A percentile compares a stretch with the other conserved stretches of the same genome.
Evolutionary conservation across 2,113 vertebrate species (phyloP).

Genomic region (Harpagus bidentatus): DNA sequence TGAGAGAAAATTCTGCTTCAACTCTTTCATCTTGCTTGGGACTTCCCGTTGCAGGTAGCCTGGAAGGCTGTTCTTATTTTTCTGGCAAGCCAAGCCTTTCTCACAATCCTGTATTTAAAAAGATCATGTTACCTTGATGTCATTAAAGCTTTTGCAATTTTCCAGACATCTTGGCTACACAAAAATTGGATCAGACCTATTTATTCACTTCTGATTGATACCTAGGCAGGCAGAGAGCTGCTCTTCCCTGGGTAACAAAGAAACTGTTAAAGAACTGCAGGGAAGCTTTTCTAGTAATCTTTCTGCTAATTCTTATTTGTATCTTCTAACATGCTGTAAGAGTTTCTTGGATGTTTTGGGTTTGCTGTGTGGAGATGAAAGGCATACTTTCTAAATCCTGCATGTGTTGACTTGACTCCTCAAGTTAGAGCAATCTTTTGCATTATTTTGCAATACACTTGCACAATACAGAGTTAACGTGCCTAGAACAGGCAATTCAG

Average conservation of each 20-base stretch:
- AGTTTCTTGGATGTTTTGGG: not conserved
- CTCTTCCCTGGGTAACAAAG: not conserved
- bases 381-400: not conserved
- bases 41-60: not conserved
- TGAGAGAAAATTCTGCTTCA: not conserved
- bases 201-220: not conserved
- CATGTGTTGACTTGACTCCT: not conserved
- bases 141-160: not conserved
- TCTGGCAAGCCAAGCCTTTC: not conserved
- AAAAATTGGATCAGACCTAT: not conserved
- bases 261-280: not conserved
- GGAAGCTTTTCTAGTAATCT: not conserved
- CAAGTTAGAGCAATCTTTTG: not conserved
- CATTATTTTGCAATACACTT: conserved; percentile 4
- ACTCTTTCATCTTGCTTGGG: not conserved
- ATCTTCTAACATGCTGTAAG: not conserved
- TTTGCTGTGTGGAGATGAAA: not conserved
- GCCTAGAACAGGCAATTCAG: not conserved
- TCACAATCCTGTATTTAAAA: not conserved
- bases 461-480: not conserved
- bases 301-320: not conserved
- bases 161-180: not conserved
- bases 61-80: not conserved
- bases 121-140: not conserved
- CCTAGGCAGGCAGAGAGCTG: not conserved